Evolutionary conservation across 1,140 invertebrate species (phyloP).

Genomic region (Aplysia californica): DNA sequence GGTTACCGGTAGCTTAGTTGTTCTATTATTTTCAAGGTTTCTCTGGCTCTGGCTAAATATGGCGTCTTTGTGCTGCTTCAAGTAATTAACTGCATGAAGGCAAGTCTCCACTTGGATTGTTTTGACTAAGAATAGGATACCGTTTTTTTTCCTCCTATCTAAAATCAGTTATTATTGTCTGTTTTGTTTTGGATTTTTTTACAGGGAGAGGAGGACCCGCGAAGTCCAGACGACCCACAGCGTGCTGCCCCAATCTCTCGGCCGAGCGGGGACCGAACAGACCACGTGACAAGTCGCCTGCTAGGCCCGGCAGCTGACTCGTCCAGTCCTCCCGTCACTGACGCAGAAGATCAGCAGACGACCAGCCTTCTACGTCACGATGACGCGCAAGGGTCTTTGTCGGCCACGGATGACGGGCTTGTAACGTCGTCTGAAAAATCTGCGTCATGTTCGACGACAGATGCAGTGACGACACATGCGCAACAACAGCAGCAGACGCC

Average conservation of each 20-base stretch:
- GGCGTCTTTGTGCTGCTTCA: background rate
- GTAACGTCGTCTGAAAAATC: background rate
- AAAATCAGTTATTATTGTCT: background rate
- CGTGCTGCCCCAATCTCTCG: background rate
- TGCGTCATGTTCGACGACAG: background rate
- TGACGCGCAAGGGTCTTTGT: background rate
- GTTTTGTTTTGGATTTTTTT: background rate
- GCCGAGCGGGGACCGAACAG: background rate
- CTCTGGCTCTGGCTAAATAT: background rate
- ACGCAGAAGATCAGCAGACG: background rate
- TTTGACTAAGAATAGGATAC: background rate
- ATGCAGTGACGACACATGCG: background rate
- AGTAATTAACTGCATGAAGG: background rate
- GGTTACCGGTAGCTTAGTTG: too few relatives aligned
- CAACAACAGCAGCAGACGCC: background rate
- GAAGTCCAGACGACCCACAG: background rate
- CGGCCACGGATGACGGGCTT: background rate
- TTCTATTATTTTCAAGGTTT: background rate
- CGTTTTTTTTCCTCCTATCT: background rate
- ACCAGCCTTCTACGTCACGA: background rate
- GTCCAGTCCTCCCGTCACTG: background rate
- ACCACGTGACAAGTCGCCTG: background rate
- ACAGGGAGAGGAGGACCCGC: conserved; percentile 24
- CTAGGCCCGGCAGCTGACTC: background rate
- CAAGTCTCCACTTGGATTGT: background rate